Base-by-base conservation (phyloP, 2,113 vertebrate genomes). In the Syrrhaptes paradoxus region DNA sequence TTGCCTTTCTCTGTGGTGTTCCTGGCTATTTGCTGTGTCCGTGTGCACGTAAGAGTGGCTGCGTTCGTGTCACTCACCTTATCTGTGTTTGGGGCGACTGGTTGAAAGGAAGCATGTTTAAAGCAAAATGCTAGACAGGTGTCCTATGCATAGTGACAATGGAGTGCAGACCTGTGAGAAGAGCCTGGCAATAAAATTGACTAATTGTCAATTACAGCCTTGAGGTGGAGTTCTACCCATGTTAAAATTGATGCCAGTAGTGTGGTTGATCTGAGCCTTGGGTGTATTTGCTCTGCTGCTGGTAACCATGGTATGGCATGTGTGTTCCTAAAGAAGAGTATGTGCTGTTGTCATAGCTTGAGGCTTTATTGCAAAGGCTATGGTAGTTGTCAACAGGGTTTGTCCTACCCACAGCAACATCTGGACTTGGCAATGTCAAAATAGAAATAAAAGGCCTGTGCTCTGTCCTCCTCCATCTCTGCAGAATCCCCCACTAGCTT, bases 221-320 rank as follows among this genome's bases (percentile, higher is more conserved):
- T 72, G 83, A 74, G 65, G 65, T 72, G 75, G 73, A 84, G 70
- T 68, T 84, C n/a, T 84, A 26, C 57, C 85, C 16, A 3, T 67
- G 57, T 63, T 90, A 79, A 74, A 86, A 83, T 78, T 7, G 25
- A 57, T 80, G 57, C 73, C 73, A 87, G 10, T 34, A 43, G 34
- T 43, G 45, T 20, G 45, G 87, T 63, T 91, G 75, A 77, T 91
- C 93, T 91, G 79, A 93, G 59, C 71, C 32, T 55, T 80, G 82
- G 51, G 28, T 90, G 79, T 80, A 36, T 94, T 94, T 97, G 78
- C 71, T 49, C 49, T 71, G 67, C 71, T 79, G 16, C 75, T 77
- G 82, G 91, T 95, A 89, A 89, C 91, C 85, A 74, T 77, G 62
- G 81, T 21, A 67, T 91, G 86, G 75, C 59, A 91, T 51, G 81